Percentiles rank a stretch among this genome's conserved stretches.
These are phyloP conservation scores for Cecidostiba fungosa DNA, from an alignment of 2,888 invertebrate genomes.

Conservation along the genomic window DNA sequence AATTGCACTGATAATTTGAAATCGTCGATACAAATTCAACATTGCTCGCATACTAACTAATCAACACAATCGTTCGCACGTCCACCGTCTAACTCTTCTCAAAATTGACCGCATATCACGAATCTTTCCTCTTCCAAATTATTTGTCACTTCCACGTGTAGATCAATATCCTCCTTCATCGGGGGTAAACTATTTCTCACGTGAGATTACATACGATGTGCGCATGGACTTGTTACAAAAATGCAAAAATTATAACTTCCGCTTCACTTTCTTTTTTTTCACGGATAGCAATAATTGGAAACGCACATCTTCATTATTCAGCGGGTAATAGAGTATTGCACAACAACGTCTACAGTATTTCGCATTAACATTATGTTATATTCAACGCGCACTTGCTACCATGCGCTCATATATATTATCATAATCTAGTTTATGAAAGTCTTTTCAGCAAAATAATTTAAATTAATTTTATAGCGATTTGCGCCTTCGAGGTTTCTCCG, in stretches of 20 bases:
- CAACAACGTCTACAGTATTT: conserved; percentile 11
- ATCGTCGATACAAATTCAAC: background rate
- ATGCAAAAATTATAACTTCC: conserved; percentile 57
- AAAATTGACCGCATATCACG: background rate
- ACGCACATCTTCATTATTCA: background rate
- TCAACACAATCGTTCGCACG: background rate
- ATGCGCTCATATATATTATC: background rate
- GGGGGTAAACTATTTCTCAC: conserved; percentile 22
- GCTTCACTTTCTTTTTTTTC: background rate
- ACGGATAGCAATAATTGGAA: conserved; percentile 15
- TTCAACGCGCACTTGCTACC: background rate
- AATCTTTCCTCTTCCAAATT: background rate
- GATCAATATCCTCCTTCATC: background rate
- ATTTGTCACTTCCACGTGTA: background rate
- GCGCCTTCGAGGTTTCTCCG: conserved; percentile 52
- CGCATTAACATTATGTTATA: background rate
- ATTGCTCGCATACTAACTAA: background rate
- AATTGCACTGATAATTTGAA: background rate
- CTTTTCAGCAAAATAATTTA: background rate
- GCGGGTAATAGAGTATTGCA: conserved; percentile 7
- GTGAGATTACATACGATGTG: conserved; percentile 4
- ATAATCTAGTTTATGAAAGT: background rate
- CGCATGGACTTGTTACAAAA: conserved; percentile 45
- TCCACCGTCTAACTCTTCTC: background rate
- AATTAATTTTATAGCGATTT: conserved; percentile 1